Evolutionary conservation across 2,888 invertebrate genomes (phyloP).

Genomic region (Stenoptilia bipunctidactyla): DNA sequence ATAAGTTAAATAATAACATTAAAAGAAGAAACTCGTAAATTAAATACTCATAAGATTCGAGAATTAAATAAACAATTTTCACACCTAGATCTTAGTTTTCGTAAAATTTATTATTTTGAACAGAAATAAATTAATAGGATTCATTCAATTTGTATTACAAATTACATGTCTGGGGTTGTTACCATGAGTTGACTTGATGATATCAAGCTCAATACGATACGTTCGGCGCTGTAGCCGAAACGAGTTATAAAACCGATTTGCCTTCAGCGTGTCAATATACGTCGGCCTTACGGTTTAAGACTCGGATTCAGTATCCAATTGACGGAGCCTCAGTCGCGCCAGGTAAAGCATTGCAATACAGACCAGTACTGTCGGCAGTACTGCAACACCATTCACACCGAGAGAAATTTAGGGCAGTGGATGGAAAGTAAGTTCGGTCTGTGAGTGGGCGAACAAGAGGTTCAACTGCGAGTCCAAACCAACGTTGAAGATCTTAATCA

Average conservation of each 20-base stretch:
- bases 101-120: no score
- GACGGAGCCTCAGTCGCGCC: constrained; percentile 60
- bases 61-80: no score
- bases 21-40: no score
- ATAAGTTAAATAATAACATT: no score
- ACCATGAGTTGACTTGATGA: no score
- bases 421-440: constrained; percentile 75
- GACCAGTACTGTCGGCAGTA: constrained; percentile 21
- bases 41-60: no score
- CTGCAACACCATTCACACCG: constrained; percentile 45
- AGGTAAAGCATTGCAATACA: constrained; percentile 27
- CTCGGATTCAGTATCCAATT: constrained; percentile 46
- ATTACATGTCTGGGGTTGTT: no score
- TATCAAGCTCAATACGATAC: neutral
- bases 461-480: constrained; percentile 79
- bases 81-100: constrained; percentile 1
- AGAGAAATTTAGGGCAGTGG: constrained; percentile 54
- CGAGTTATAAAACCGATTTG: constrained; percentile 34
- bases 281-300: constrained; percentile 37
- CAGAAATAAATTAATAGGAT: no score
- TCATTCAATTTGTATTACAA: no score
- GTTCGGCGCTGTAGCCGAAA: constrained; percentile 17
- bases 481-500: constrained; percentile 75
- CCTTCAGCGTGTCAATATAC: constrained; percentile 18
- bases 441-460: constrained; percentile 74